phyloP scores from a whole-genome alignment of 2,797 vertebrate species.

The Xenops minutus region DNA sequence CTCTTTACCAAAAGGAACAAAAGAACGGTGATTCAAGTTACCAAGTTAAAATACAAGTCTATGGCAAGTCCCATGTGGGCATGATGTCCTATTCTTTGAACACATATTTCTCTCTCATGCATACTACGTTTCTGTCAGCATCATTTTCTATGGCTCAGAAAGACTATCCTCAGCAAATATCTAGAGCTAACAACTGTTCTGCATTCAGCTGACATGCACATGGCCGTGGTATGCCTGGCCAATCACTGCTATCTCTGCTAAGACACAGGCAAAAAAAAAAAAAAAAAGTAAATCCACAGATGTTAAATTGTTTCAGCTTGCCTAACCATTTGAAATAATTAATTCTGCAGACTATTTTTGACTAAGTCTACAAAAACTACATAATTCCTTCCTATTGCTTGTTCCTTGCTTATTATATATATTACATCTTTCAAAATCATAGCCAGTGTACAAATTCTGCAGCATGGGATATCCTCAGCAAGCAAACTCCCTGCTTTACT shows the following conservation, averaged over 20 bases:
- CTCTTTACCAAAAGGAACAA: neutral
- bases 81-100: neutral
- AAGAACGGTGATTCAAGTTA: neutral
- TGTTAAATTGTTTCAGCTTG: constrained; percentile 55
- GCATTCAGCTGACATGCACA: constrained; percentile 25
- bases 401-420: neutral
- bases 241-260: constrained; percentile 24
- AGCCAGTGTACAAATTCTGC: neutral
- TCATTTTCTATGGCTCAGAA: constrained; percentile 17
- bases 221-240: neutral
- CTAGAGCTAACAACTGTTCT: constrained; percentile 25
- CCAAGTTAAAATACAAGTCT: neutral
- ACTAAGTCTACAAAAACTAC: neutral
- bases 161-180: constrained; percentile 39
- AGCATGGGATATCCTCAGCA: neutral
- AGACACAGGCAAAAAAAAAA: neutral
- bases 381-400: neutral
- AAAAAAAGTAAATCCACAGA: constrained; percentile 1
- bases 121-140: neutral
- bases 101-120: neutral
- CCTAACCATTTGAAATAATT: constrained; percentile 22
- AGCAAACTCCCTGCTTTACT: neutral
- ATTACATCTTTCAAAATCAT: neutral
- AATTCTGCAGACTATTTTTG: constrained; percentile 37
- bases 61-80: neutral